Evolutionary conservation across 2,797 vertebrate genomes (phyloP).

Genomic region (Chaenodraco wilsoni): DNA sequence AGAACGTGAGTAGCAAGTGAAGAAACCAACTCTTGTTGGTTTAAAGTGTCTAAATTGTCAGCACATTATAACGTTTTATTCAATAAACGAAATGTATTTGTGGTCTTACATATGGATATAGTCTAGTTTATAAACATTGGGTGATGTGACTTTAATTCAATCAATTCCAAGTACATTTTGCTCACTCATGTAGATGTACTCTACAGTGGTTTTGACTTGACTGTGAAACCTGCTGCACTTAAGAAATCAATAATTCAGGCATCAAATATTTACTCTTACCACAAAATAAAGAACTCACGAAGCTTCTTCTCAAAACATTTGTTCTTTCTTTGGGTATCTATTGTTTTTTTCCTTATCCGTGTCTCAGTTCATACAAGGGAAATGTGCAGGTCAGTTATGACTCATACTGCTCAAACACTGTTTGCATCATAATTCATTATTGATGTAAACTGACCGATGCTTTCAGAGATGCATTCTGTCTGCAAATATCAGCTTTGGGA

Average conservation of each 20-base stretch:
- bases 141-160: constrained; percentile 21
- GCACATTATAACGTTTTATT: neutral
- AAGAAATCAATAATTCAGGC: constrained; percentile 41
- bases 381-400: constrained; percentile 35
- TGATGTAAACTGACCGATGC: constrained; percentile 27
- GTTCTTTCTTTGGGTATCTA: constrained; percentile 1
- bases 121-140: neutral
- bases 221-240: constrained; percentile 32
- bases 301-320: neutral
- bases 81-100: neutral
- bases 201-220: constrained; percentile 26
- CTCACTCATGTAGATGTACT: constrained; percentile 43
- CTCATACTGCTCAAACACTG: constrained; percentile 32
- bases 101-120: neutral
- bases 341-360: constrained; percentile 6
- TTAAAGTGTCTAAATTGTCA: neutral
- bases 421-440: constrained; percentile 30
- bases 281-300: constrained; percentile 21
- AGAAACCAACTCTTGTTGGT: constrained; percentile 8
- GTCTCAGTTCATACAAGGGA: constrained; percentile 7
- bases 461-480: constrained; percentile 2
- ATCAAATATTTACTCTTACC: constrained; percentile 49
- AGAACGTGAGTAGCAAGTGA: constrained; percentile 89
- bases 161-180: constrained; percentile 21
- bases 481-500: constrained; percentile 8